Percentiles rank a stretch among this genome's conserved stretches.
Conservation (phyloP, 2,888 invertebrate species). For the Caenorhabditis japonica region DNA sequence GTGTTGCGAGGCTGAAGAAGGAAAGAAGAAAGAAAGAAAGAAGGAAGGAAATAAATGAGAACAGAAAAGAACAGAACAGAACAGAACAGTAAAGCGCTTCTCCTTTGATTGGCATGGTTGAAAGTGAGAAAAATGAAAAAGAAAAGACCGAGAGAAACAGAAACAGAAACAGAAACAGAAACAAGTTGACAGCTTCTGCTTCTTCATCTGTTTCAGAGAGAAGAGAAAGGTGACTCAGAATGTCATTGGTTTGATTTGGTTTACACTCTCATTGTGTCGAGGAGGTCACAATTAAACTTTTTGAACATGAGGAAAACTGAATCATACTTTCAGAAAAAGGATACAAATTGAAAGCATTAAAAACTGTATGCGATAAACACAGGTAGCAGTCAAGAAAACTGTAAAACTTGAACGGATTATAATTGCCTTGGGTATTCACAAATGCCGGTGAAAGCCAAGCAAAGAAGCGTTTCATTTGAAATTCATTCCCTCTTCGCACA, state of each 20-base stretch:
- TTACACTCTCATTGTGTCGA: slow-evolving; percentile 42
- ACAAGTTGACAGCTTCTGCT: too few species aligned
- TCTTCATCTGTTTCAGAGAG: slow-evolving; percentile 41
- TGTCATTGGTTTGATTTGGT: slow-evolving; percentile 35
- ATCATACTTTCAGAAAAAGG: slow-evolving; percentile 13
- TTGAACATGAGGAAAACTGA: slow-evolving; percentile 26
- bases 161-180: too few species aligned
- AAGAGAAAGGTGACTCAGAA: slow-evolving; percentile 33
- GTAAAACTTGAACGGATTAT: slow-evolving; percentile 22
- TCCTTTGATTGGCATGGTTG: slow-evolving; percentile 49
- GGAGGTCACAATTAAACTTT: slow-evolving; percentile 37
- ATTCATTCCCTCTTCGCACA: slow-evolving; percentile 22
- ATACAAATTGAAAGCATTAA: not conserved
- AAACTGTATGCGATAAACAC: not conserved
- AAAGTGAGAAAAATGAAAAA: too few species aligned
- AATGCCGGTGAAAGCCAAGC: not conserved
- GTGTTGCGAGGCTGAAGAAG: too few species aligned
- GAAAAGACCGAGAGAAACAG: slow-evolving; percentile 39
- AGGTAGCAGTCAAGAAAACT: not conserved
- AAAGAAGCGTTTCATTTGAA: slow-evolving; percentile 35
- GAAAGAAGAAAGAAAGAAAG: not conserved
- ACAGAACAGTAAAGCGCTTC: slow-evolving; percentile 18
- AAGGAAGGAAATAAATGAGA: slow-evolving; percentile 1
- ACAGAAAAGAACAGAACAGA: slow-evolving; percentile 3
- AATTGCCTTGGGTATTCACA: not conserved